Evolutionary conservation across 2,888 invertebrate species (phyloP).

Genomic region (Eristalinus aeneus): DNA sequence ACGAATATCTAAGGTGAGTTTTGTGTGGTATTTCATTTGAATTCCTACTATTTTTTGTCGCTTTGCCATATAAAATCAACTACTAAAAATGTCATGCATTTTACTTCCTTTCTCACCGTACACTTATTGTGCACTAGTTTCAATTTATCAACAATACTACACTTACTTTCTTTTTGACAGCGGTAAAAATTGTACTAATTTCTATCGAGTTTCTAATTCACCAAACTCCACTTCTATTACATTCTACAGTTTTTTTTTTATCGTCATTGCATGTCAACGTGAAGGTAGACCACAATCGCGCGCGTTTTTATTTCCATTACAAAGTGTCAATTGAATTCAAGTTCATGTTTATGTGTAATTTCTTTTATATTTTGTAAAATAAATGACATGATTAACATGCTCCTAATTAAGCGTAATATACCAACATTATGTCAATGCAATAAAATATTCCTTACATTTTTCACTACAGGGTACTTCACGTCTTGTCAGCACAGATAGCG

Average conservation of each 20-base stretch:
- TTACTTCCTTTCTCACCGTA: background rate
- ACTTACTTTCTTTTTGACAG: conserved; percentile 27
- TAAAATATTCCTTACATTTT: background rate
- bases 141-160: background rate
- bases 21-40: no score
- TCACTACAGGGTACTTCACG: conserved; percentile 83
- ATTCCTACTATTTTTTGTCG: no score
- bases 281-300: conserved; percentile 45
- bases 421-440: background rate
- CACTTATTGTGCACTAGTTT: background rate
- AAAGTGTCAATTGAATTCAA: conserved; percentile 39
- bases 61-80: no score
- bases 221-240: conserved; percentile 60
- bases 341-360: conserved; percentile 56
- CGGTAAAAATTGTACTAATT: conserved; percentile 35
- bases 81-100: no score
- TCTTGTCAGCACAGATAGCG: conserved; percentile 85
- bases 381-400: background rate
- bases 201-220: conserved; percentile 32
- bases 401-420: background rate
- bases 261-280: conserved; percentile 25
- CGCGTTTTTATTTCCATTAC: conserved; percentile 36
- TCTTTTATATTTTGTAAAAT: background rate
- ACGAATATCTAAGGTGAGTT: conserved; percentile 89
- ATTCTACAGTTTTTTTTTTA: background rate